Base-by-base conservation (phyloP, 2,888 invertebrate species). In the Pardosa pseudoannulata region DNA sequence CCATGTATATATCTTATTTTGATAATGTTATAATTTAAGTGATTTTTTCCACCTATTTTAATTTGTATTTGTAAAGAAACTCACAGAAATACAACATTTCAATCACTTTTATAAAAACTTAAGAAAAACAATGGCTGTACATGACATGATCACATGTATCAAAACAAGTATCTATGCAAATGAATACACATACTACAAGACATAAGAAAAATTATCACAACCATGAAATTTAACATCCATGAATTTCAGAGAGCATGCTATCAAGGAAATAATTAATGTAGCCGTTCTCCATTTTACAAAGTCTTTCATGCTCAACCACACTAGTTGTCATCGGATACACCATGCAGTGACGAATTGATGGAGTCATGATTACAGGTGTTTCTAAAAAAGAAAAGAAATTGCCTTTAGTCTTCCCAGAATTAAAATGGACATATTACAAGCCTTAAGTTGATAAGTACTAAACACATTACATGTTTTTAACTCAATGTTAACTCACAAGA, bases 221-320 rank as follows among this genome's bases (percentile, higher is more conserved):
- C 5, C 7, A 32, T 36, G 67, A 36, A 19, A 2, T 67, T 74
- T 76, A 83, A 50, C 82, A 72, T 23, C 82, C 82, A 28, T 76
- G 82, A 36, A 13, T 76, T 16, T 83, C 71, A 13, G 31, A 39
- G n/a, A 83, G 23, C 71, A 83, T 65, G 19, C 19, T 46, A 9
- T 76, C 76, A 28, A 65, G n/a, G 7, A 83, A n/a, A 50, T 23
- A 39, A 36, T 83, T 76, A 46, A 36, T 31, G 29, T 83, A 83
- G 7, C 71, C 75, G 46, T 32, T 28, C 28, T 83, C 82, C 23
- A 76, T 19, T 11, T 36, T 31, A 28, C 70, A 71, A 31, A 76
- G 16, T 0, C 23, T 64, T 23, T 76, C 72, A 7, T 83, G 82
- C n/a, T 83, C 82, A 9, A 65, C 36, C 5, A 50, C 31, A 56